Evolutionary conservation across 2,888 invertebrate genomes (phyloP).

Genomic region (Oconnorella tubifera): DNA sequence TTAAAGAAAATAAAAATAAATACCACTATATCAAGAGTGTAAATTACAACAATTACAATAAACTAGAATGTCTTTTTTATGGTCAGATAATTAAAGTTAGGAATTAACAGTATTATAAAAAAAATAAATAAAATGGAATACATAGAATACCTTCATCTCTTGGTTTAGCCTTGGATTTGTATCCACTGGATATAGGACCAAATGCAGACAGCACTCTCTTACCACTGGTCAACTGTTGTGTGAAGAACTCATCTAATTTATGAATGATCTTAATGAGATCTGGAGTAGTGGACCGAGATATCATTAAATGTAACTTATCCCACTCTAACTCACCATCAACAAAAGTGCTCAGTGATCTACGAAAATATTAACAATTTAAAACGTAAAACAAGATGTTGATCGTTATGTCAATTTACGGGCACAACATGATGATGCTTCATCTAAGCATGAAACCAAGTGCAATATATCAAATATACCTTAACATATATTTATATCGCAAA

Average conservation of each 20-base stretch:
- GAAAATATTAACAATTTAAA: not conserved
- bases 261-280: constrained; percentile 95
- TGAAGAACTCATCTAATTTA: constrained; percentile 94
- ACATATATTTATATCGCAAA: too few relatives aligned
- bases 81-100: too few relatives aligned
- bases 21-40: too few relatives aligned
- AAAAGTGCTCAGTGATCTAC: constrained; percentile 78
- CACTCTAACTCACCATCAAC: constrained; percentile 86
- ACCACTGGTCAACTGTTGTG: constrained; percentile 93
- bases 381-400: not conserved
- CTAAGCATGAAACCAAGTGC: not conserved
- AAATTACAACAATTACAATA: too few relatives aligned
- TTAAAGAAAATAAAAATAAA: too few relatives aligned
- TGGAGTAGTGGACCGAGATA: constrained; percentile 92
- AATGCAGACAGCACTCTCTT: constrained; percentile 79
- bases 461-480: not conserved
- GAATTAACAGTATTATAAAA: too few relatives aligned
- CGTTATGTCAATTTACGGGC: too few relatives aligned
- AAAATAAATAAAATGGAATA: too few relatives aligned
- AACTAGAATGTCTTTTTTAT: too few relatives aligned
- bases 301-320: constrained; percentile 95
- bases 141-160: constrained; percentile 28
- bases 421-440: not conserved
- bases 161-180: constrained; percentile 16
- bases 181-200: constrained; percentile 58